Base-by-base conservation (phyloP, 2,888 invertebrate genomes). In the Nebria brevicollis region DNA sequence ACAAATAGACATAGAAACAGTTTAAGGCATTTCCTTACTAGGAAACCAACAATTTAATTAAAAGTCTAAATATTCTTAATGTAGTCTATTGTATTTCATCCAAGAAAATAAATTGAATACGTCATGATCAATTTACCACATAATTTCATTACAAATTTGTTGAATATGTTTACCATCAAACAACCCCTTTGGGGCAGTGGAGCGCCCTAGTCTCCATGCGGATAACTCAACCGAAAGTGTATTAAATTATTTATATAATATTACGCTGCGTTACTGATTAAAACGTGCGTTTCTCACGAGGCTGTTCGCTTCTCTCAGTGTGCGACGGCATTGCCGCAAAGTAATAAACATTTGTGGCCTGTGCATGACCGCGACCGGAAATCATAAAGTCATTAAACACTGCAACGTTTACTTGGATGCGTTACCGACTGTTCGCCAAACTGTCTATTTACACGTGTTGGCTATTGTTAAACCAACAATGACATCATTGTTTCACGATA, bases 401-500 rank as follows among this genome's bases (percentile, higher is more conserved):
- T 8, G 70, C 70, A 20, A 34, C 10, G 20, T 25, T 1, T 25
- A 11, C 54, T 7, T 13, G 1, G 54, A 20, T 70, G 20, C 15
- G 68, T 68, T 8, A 10, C 70, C 25, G 34, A 70, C 20, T 20
- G 70, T 34, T 25, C 70, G 70, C 70, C 26, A 25, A n/a, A 25
- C 70, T 26, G 11, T 15, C 20, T 68, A 68, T 25, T 68, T 68
- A 68, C 25, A 68, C 20, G 7, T 8, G 15, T 15, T 68, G 34
- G 11, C 70, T 70, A 70, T 70, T 70, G 70, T 70, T 70, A 70
- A 70, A 20, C 34, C 20, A 11, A 70, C 70, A 70, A 15, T 66
- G 66, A 66, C 20, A 70, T 70, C 70, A 70, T 70, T 70, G 11
- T 70, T 20, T 70, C 34, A 26, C 13, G n/a, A 70, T 34, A 70